These are phyloP conservation scores for Cyprinodon brontotheroides DNA, from an alignment of 2,113 vertebrate species.

Conservation along the genomic window DNA sequence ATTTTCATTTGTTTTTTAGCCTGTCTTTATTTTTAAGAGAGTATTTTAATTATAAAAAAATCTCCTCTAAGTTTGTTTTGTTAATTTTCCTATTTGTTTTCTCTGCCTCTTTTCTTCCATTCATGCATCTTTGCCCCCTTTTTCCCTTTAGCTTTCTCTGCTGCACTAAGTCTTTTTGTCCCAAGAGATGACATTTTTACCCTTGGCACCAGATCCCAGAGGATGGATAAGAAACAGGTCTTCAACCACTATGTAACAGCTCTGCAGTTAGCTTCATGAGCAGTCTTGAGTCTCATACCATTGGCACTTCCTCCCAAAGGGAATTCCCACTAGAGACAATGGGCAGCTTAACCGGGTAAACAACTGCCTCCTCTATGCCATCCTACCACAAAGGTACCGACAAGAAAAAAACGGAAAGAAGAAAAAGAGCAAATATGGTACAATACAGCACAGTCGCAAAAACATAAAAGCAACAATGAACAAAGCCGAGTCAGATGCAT, in stretches of 20 bases:
- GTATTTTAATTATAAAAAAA: conserved; percentile 5
- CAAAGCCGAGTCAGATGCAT: conserved; percentile 57
- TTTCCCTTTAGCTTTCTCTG: conserved; percentile 50
- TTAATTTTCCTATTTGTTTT: conserved; percentile 23
- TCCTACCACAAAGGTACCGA: conserved; percentile 62
- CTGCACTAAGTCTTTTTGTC: conserved; percentile 44
- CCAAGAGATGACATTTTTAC: conserved; percentile 55
- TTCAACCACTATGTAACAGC: conserved; percentile 29
- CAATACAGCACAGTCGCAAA: conserved; percentile 37
- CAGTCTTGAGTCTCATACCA: conserved; percentile 45
- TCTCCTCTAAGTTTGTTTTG: conserved; percentile 18
- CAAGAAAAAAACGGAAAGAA: conserved; percentile 48
- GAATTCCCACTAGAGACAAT: conserved; percentile 77
- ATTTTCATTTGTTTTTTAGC: background rate
- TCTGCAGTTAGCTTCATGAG: conserved; percentile 39
- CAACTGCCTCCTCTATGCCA: conserved; percentile 71
- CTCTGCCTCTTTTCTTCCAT: conserved; percentile 10
- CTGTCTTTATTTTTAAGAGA: conserved; percentile 5
- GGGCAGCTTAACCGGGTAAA: conserved; percentile 78
- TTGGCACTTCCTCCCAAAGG: conserved; percentile 62
- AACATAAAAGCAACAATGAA: conserved; percentile 31
- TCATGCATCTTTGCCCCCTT: conserved; percentile 26
- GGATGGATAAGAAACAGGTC: conserved; percentile 58
- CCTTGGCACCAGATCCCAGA: conserved; percentile 65
- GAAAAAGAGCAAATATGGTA: conserved; percentile 59